Conservation (phyloP, 1,140 invertebrate species). For the Drosophila nigromelanica region DNA sequence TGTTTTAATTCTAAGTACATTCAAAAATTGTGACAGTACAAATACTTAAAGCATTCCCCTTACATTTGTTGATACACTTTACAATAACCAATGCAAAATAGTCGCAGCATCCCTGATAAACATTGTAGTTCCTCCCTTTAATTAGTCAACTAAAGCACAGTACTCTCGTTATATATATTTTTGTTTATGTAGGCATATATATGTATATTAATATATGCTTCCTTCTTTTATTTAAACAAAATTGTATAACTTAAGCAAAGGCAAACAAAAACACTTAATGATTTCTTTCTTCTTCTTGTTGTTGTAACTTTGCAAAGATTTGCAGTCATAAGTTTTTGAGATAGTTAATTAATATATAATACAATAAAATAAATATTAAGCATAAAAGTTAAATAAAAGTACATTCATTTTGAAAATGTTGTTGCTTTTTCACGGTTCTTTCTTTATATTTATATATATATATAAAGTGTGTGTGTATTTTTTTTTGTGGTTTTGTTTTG, state of each 20-base stretch:
- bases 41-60: slow-evolving; percentile 55
- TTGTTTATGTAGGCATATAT: slow-evolving; percentile 9
- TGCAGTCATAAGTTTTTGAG: slow-evolving; percentile 55
- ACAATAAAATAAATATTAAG: slow-evolving; percentile 83
- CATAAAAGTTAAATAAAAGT: slow-evolving; percentile 74
- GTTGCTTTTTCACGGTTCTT: slow-evolving; percentile 26
- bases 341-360: slow-evolving; percentile 78
- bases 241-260: slow-evolving; percentile 64
- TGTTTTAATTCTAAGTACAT: slow-evolving; percentile 44
- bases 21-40: slow-evolving; percentile 45
- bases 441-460: slow-evolving; percentile 32
- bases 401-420: slow-evolving; percentile 67
- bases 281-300: slow-evolving; percentile 21
- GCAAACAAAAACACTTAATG: slow-evolving; percentile 66
- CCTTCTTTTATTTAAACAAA: slow-evolving; percentile 72
- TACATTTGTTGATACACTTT: slow-evolving; percentile 46
- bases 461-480: slow-evolving; percentile 25
- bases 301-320: slow-evolving; percentile 26
- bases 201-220: slow-evolving; percentile 42
- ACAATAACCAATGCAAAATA: slow-evolving; percentile 35
- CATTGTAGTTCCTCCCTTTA: slow-evolving; percentile 30
- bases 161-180: slow-evolving; percentile 28
- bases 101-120: slow-evolving; percentile 63
- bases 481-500: slow-evolving; percentile 18
- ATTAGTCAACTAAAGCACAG: slow-evolving; percentile 49